A percentile compares a stretch with the other conserved stretches of the same genome.
phyloP scores from a whole-genome alignment of 2,888 invertebrate species.

The Dicyrtoma fusca region DNA sequence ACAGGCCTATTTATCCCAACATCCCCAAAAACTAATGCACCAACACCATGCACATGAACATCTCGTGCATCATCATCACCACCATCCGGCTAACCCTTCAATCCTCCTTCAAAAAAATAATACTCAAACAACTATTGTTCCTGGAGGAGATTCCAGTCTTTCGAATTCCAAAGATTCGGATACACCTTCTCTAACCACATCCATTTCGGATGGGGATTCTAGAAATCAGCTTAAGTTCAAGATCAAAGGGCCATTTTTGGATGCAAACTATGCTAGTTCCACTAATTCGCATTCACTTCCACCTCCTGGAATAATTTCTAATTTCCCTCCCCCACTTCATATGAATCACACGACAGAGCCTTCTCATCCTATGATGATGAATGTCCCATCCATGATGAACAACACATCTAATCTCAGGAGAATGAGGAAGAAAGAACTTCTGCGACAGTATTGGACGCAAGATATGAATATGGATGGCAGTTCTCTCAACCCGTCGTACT shows the following conservation, averaged over 20 bases:
- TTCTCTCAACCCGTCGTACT: constrained; percentile 63
- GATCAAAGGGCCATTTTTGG: constrained; percentile 84
- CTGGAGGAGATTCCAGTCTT: constrained; percentile 36
- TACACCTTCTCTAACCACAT: constrained; percentile 27
- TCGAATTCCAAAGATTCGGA: constrained; percentile 38
- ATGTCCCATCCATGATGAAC: constrained; percentile 43
- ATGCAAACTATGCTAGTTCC: constrained; percentile 66
- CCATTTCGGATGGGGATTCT: constrained; percentile 64
- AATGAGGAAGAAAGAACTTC: constrained; percentile 86
- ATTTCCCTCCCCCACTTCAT: constrained; percentile 39
- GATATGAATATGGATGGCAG: constrained; percentile 85
- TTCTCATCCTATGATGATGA: constrained; percentile 37
- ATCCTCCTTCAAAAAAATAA: constrained; percentile 14
- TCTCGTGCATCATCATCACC: constrained; percentile 44
- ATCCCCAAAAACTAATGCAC: constrained; percentile 41
- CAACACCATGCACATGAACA: constrained; percentile 40
- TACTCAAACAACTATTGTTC: constrained; percentile 21
- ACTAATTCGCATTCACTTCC: constrained; percentile 3
- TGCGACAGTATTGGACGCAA: constrained; percentile 82
- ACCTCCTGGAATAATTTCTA: constrained; percentile 34
- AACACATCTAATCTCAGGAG: constrained; percentile 74
- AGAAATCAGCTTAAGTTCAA: constrained; percentile 86
- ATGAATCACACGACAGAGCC: constrained; percentile 28
- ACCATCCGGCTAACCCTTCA: constrained; percentile 16
- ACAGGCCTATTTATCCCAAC: constrained; percentile 58